phyloP scores from a whole-genome alignment of 2,888 invertebrate genomes.

The Cacoxenus indagator region DNA sequence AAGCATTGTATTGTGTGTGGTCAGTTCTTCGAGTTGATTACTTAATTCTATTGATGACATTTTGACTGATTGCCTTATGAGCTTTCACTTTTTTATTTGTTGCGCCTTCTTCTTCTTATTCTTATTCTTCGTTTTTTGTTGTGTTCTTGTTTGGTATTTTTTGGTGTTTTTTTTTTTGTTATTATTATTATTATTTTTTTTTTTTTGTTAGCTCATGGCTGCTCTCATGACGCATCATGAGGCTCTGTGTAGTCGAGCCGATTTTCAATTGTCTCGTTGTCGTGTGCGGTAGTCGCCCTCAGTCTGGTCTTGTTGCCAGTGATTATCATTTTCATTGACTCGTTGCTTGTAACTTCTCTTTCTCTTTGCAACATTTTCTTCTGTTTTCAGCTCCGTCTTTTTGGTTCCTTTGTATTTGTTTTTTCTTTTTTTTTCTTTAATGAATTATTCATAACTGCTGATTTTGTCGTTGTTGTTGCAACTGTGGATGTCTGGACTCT shows the following conservation, averaged over 20 bases:
- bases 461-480: slow-evolving; percentile 15
- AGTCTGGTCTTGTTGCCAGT: not conserved
- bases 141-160: not conserved
- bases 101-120: not conserved
- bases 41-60: slow-evolving; percentile 67
- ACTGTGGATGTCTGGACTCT: not conserved
- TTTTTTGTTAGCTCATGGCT: slow-evolving; percentile 7
- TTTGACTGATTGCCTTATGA: slow-evolving; percentile 64
- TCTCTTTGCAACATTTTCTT: no score
- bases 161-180: not conserved
- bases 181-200: not conserved
- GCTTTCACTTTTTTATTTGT: slow-evolving; percentile 57
- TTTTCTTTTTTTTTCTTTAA: not conserved
- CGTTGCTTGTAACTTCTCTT: not conserved
- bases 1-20: slow-evolving; percentile 48
- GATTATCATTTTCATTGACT: slow-evolving; percentile 13
- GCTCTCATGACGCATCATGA: not conserved
- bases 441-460: not conserved
- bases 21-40: slow-evolving; percentile 58
- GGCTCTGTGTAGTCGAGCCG: no score
- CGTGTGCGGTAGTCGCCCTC: not conserved
- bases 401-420: slow-evolving; percentile 32
- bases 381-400: slow-evolving; percentile 36
- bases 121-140: not conserved
- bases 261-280: slow-evolving; percentile 11